These are phyloP conservation scores for Salticus scenicus DNA, from an alignment of 2,888 invertebrate genomes.

Conservation along the genomic window DNA sequence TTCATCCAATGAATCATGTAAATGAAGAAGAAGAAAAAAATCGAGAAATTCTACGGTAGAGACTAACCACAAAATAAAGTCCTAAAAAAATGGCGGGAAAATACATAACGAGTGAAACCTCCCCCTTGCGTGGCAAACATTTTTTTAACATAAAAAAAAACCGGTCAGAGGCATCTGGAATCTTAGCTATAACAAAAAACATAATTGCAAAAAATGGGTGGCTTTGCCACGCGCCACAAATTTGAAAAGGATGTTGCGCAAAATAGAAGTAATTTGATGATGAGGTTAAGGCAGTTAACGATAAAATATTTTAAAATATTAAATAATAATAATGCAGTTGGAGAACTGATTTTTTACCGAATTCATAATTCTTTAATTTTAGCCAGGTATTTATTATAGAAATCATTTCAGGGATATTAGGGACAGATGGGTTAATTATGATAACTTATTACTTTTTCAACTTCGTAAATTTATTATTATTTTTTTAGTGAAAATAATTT, in stretches of 20 bases:
- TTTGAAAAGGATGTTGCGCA: background rate
- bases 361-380: too few relatives aligned
- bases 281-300: background rate
- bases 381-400: too few relatives aligned
- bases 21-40: background rate
- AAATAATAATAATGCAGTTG: too few relatives aligned
- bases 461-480: too few relatives aligned
- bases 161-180: constrained; percentile 4
- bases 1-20: too few relatives aligned
- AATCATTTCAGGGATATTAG: too few relatives aligned
- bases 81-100: background rate
- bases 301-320: too few relatives aligned
- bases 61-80: background rate
- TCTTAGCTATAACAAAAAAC: background rate
- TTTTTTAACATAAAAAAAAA: background rate
- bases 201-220: background rate
- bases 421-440: too few relatives aligned
- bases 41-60: background rate
- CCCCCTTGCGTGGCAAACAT: background rate
- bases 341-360: too few relatives aligned
- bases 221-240: constrained; percentile 5
- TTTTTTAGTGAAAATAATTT: too few relatives aligned
- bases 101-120: background rate
- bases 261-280: background rate
- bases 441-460: too few relatives aligned